phyloP scores from a whole-genome alignment of 2,113 vertebrate species.

The Chaenogobius annularis region DNA sequence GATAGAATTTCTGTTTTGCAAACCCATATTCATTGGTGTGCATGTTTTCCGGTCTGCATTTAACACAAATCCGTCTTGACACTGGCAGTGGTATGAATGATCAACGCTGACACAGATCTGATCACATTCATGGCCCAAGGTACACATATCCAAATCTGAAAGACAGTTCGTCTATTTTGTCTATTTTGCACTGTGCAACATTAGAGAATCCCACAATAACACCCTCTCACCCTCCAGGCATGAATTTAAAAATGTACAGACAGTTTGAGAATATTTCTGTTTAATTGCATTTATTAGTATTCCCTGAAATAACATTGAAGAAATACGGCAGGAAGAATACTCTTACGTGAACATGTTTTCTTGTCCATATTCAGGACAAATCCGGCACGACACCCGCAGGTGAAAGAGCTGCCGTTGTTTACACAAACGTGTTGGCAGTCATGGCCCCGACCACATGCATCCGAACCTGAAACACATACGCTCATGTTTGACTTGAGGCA shows the following conservation, averaged over 20 bases:
- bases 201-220: neutral
- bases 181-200: neutral
- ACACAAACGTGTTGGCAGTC: slow-evolving; percentile 83
- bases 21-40: slow-evolving; percentile 38
- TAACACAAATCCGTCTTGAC: slow-evolving; percentile 74
- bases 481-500: slow-evolving; percentile 46
- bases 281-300: neutral
- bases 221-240: neutral
- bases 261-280: neutral
- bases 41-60: slow-evolving; percentile 80
- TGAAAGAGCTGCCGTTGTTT: slow-evolving; percentile 63
- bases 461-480: slow-evolving; percentile 69
- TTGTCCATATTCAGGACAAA: slow-evolving; percentile 80
- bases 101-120: slow-evolving; percentile 73
- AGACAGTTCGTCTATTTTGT: slow-evolving; percentile 3
- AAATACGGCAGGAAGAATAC: slow-evolving; percentile 8
- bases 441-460: slow-evolving; percentile 76
- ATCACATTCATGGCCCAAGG: slow-evolving; percentile 73
- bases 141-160: slow-evolving; percentile 70
- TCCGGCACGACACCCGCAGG: slow-evolving; percentile 78
- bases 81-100: slow-evolving; percentile 68
- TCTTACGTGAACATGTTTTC: slow-evolving; percentile 82
- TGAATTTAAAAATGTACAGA: neutral
- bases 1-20: neutral
- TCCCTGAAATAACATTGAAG: neutral